phyloP scores from a whole-genome alignment of 2,797 vertebrate species.

The Mormyrus hasselquistii region DNA sequence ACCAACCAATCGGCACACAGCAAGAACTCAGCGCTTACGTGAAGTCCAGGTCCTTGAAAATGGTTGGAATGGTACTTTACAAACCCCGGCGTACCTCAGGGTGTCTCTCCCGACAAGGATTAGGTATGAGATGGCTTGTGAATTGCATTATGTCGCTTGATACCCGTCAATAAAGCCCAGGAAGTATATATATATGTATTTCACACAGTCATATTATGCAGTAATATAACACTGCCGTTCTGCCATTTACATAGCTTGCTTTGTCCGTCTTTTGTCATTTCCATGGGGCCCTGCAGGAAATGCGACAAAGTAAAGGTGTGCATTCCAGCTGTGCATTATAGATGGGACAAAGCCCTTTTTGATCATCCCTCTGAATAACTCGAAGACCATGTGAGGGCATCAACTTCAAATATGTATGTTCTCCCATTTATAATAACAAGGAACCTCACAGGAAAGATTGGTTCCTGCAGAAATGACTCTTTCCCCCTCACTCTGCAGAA shows the following conservation, averaged over 20 bases:
- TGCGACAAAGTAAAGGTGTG: not conserved
- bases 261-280: not conserved
- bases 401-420: not conserved
- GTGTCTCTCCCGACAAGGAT: not conserved
- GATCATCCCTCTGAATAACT: not conserved
- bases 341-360: not conserved
- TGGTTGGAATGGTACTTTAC: not conserved
- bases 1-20: not conserved
- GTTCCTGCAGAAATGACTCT: slow-evolving; percentile 10
- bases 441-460: not conserved
- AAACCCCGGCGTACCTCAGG: not conserved
- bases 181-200: not conserved
- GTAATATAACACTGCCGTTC: not conserved
- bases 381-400: not conserved
- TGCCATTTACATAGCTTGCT: not conserved
- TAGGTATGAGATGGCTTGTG: not conserved
- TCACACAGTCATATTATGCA: not conserved
- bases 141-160: not conserved
- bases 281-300: not conserved
- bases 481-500: not conserved
- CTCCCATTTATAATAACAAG: not conserved
- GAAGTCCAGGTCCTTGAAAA: not conserved
- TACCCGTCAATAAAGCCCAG: not conserved
- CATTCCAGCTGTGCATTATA: slow-evolving; percentile 2
- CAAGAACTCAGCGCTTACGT: not conserved